Conservation (phyloP, 1,140 invertebrate genomes). For the Rhopalosiphum padi region DNA sequence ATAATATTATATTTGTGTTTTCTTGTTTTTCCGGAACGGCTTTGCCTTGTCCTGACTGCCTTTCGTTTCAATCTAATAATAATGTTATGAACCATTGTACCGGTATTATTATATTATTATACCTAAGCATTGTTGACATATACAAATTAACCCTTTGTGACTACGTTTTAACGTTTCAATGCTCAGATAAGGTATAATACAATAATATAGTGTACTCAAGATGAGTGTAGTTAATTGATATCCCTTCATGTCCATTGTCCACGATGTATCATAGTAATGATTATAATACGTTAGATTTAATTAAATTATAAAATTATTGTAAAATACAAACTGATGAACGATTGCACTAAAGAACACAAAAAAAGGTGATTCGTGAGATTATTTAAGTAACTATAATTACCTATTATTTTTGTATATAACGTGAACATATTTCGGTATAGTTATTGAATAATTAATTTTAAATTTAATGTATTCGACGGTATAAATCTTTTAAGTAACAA, state of each 20-base stretch:
- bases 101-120: background rate
- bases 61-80: background rate
- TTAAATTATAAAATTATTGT: background rate
- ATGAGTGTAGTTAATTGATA: background rate
- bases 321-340: background rate
- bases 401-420: background rate
- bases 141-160: background rate
- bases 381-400: no score
- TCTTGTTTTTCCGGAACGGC: background rate
- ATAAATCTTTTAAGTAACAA: background rate
- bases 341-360: background rate
- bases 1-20: background rate
- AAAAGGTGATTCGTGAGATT: background rate
- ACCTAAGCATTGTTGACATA: background rate
- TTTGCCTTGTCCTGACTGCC: background rate
- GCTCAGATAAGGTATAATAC: background rate
- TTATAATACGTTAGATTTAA: background rate
- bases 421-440: background rate
- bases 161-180: background rate
- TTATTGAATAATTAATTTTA: background rate
- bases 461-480: background rate
- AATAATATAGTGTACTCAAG: background rate
- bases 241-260: no score
- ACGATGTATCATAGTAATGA: background rate
- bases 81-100: background rate